Evolutionary conservation across 1,140 invertebrate genomes (phyloP), one percentile per base, ranked within the genome.

Genomic region (Drosophila pallidifrons): DNA sequence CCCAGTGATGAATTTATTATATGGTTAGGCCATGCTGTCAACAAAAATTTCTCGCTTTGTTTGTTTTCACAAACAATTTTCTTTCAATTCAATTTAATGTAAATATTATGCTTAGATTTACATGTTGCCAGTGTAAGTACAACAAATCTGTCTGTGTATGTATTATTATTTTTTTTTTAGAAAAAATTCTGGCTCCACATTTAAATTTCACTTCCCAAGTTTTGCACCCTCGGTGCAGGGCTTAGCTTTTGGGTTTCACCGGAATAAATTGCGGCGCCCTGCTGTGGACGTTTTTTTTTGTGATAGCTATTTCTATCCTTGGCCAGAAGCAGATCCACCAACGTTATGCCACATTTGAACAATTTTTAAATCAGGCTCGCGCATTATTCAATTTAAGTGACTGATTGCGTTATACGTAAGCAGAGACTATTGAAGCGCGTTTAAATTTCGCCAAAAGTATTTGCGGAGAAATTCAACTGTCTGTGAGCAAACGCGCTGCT

Each of bases 1-100:
- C 55, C 66, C 74, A 54, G 71, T 89, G 81, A 85, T 85, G 78
- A 89, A 89, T 89, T 89, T 89, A 89, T 89, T 89, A 79, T 79
- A 72, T 66, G 69, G 69, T 70, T 52, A 61, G 64, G 55, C 64
- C 64, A 57, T n/a, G 57, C 76, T 75, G 60, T 61, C 59, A 63
- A 68, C 64, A 67, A 66, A 15, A 38, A 57, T 57, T 41, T 57
- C 15, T 38, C 32, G 54, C 64, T 83, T 72, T 88, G 77, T 88
- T 88, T 89, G 69, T 67, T 43, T 68, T 78, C 59, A 46, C 73
- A 65, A 65, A 64, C 54, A 71, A 75, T 60, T 72, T 75, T 55
- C 16, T 20, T 76, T 87, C 82, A 72, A 79, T 87, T 86, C 79
- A 82, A 87, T 87, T 87, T 79, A 32, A 79, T 75, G 78, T 75